Evolutionary conservation across 2,113 vertebrate genomes (phyloP), one percentile per base, ranked within the genome.

Genomic region (Scatophagus argus): DNA sequence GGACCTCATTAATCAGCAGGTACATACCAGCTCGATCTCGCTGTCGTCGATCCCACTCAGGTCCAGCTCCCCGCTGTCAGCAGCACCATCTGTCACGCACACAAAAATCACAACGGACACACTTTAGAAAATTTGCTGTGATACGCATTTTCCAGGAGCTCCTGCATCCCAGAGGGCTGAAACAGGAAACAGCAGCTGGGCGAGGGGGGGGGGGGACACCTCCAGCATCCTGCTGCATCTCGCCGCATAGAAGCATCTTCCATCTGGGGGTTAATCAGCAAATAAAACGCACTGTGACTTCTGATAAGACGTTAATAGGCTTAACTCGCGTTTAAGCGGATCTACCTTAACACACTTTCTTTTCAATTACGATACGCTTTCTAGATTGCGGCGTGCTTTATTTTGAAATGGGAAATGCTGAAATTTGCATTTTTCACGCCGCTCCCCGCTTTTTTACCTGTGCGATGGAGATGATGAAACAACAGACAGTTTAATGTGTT

Each of bases 41-140:
- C 85, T 89, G 91, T 99, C 98, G 0, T 99, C 98, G 0, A 99
- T 99, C 61, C 98, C 97, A 1, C 94, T 99, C 88, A 99, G 95
- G 92, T 99, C 98, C 83, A 99, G 91, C 73, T 99, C 98, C 0
- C 97, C 97, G 0, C 95, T 94, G 64, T 95, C 97, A 0, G 88
- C 84, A 3, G 84, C 87, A 12, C 90, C 96, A 84, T 92, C 98
- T 98, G 87, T 69, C 88, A 81, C 67, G 74, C 81, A 91, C 62
- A 81, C 63, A 41, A 31, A 88, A 47, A 88, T 23, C 79, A 89
- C 8, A 79, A 68, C 49, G 11, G 60, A 82, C 72, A 69, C 59
- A 72, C 49, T 84, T n/a, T 21, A 84, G 52, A 55, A 21, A 38
- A 66, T 51, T 39, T 47, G 54, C 76, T 83, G 77, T 32, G 8